phyloP scores from a whole-genome alignment of 1,140 invertebrate genomes.

The Antheraea mylitta region DNA sequence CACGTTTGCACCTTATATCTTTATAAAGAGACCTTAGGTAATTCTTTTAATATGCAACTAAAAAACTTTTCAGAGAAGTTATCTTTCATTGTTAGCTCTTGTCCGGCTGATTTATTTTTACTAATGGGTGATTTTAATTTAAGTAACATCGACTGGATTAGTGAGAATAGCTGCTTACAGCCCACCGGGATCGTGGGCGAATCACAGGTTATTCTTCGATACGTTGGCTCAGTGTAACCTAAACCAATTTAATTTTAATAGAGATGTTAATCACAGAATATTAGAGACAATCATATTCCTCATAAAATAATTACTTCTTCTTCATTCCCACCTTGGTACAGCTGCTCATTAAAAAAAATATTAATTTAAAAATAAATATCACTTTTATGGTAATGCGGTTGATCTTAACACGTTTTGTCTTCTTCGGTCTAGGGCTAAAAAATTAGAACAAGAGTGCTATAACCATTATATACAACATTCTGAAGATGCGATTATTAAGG shows the following conservation, averaged over 20 bases:
- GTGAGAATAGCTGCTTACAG: background rate
- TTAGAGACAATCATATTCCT: conserved; percentile 7
- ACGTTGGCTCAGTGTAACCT: conserved; percentile 17
- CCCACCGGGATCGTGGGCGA: conserved; percentile 1
- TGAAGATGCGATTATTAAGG: conserved; percentile 16
- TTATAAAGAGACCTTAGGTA: conserved; percentile 20
- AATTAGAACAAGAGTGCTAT: conserved; percentile 18
- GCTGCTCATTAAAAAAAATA: conserved; percentile 17
- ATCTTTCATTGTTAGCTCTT: conserved; percentile 16
- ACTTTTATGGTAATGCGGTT: conserved; percentile 16
- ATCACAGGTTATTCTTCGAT: conserved; percentile 15
- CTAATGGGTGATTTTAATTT: conserved; percentile 9
- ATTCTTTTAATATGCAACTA: conserved; percentile 20
- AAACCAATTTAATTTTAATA: conserved; percentile 12
- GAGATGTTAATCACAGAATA: conserved; percentile 11
- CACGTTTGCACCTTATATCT: conserved; percentile 26
- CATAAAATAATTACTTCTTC: conserved; percentile 6
- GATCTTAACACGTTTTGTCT: conserved; percentile 18
- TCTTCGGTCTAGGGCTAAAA: conserved; percentile 8
- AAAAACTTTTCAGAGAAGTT: conserved; percentile 20
- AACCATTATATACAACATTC: conserved; percentile 22
- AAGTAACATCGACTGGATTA: conserved; percentile 9
- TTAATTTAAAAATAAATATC: conserved; percentile 23
- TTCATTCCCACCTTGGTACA: conserved; percentile 28
- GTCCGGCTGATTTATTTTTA: conserved; percentile 21